Evolutionary conservation across 2,797 vertebrate genomes (phyloP).

Genomic region (Lacerta viridis): DNA sequence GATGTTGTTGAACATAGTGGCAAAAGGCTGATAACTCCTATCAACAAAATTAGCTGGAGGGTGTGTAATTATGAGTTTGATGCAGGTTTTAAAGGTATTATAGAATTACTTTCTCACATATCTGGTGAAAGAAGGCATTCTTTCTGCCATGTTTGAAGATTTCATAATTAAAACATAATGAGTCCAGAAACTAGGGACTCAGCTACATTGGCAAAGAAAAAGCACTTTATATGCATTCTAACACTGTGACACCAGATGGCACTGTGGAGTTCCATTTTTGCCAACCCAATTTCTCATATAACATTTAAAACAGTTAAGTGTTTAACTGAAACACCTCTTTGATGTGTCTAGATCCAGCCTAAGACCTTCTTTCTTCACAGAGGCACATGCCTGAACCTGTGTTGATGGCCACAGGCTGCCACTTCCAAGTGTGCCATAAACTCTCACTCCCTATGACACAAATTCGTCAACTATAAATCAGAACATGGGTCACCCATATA

Average conservation of each 20-base stretch:
- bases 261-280: no score
- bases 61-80: conserved; percentile 3
- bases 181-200: background rate
- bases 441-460: background rate
- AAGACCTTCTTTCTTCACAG: background rate
- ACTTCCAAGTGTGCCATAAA: background rate
- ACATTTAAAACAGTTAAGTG: no score
- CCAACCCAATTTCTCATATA: no score
- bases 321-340: no score
- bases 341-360: no score
- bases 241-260: no score
- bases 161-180: background rate
- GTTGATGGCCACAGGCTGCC: background rate
- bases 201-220: no score
- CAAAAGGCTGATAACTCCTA: conserved; percentile 23
- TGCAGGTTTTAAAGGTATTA: background rate
- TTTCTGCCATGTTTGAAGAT: background rate
- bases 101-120: background rate
- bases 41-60: conserved; percentile 14
- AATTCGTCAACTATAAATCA: background rate
- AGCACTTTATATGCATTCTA: no score
- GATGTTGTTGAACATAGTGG: background rate
- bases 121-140: background rate
- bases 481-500: no score
- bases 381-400: background rate